Conservation (phyloP, 2,888 invertebrate genomes). For the Latrodectus elegans region DNA sequence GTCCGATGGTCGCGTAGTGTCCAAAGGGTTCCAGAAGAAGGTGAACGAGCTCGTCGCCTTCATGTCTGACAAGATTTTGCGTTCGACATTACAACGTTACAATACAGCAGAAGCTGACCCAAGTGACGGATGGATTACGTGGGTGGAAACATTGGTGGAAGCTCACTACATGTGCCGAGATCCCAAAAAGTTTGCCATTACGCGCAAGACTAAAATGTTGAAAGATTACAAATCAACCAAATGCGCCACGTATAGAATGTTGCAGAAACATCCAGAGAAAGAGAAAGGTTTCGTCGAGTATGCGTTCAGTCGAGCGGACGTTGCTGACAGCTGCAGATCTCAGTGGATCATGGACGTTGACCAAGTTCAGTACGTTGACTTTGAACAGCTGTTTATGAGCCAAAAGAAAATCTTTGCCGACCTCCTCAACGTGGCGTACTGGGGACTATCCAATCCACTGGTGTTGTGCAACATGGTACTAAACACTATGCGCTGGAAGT, state of each 20-base stretch:
- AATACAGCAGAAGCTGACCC: no score
- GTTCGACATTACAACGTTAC: background rate
- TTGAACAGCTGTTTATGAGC: slow-evolving; percentile 27
- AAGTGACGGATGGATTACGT: slow-evolving; percentile 6
- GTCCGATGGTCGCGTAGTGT: background rate
- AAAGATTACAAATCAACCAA: slow-evolving; percentile 28
- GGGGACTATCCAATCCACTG: background rate
- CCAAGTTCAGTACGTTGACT: slow-evolving; percentile 20
- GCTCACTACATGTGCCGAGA: slow-evolving; percentile 20
- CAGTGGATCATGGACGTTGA: slow-evolving; percentile 22
- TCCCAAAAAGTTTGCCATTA: slow-evolving; percentile 22
- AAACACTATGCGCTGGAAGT: slow-evolving; percentile 28
- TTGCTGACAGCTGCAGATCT: background rate
- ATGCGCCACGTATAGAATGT: slow-evolving; percentile 9
- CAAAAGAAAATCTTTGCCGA: slow-evolving; percentile 38
- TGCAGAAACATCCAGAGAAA: slow-evolving; percentile 19
- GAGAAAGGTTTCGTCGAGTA: slow-evolving; percentile 8
- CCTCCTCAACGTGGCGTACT: slow-evolving; percentile 27
- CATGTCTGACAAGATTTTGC: background rate
- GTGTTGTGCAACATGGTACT: slow-evolving; percentile 1
- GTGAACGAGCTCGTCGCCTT: slow-evolving; percentile 12
- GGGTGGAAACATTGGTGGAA: background rate
- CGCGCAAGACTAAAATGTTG: slow-evolving; percentile 20
- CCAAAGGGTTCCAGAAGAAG: slow-evolving; percentile 33
- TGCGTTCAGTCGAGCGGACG: slow-evolving; percentile 20